phyloP scores from a whole-genome alignment of 30 jellyfish, hydroid and myxozoan genomes.

The Aurelia sp. region DNA sequence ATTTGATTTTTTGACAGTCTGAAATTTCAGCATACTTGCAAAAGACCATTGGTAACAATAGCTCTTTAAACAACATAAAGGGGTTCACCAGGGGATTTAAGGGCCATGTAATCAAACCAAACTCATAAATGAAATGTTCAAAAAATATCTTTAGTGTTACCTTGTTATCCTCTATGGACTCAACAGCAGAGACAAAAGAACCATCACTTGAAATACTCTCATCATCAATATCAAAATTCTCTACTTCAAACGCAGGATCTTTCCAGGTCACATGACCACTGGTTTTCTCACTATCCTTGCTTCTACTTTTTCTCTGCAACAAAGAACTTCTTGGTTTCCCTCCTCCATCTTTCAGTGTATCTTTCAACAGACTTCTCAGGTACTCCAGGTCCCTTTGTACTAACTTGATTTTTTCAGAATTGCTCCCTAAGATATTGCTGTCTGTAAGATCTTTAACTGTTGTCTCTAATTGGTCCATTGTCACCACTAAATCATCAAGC shows the following conservation, averaged over 20 bases:
- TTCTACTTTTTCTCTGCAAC: not conserved
- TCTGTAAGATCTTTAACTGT: not conserved
- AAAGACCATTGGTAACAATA: too few species aligned
- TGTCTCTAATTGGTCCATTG: conserved; percentile 24
- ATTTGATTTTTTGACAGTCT: too few species aligned
- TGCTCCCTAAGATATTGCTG: not conserved
- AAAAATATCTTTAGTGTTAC: not conserved
- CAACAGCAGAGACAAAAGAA: conserved; percentile 96
- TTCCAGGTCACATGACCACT: not conserved
- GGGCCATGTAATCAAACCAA: too few species aligned
- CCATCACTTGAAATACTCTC: conserved; percentile 73
- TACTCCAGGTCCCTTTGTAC: not conserved
- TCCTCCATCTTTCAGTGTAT: not conserved
- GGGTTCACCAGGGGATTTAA: too few species aligned
- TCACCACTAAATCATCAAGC: conserved; percentile 11
- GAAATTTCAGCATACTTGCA: too few species aligned
- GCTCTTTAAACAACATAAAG: too few species aligned
- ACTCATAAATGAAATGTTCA: not conserved
- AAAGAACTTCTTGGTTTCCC: not conserved
- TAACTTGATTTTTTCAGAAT: not conserved
- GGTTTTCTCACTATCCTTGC: not conserved
- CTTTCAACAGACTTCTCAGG: not conserved
- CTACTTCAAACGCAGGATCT: not conserved
- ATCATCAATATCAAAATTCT: conserved; percentile 60
- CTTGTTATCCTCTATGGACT: conserved; percentile 43